Conservation (phyloP, 2,113 vertebrate genomes). For the Pollachius pollachius region DNA sequence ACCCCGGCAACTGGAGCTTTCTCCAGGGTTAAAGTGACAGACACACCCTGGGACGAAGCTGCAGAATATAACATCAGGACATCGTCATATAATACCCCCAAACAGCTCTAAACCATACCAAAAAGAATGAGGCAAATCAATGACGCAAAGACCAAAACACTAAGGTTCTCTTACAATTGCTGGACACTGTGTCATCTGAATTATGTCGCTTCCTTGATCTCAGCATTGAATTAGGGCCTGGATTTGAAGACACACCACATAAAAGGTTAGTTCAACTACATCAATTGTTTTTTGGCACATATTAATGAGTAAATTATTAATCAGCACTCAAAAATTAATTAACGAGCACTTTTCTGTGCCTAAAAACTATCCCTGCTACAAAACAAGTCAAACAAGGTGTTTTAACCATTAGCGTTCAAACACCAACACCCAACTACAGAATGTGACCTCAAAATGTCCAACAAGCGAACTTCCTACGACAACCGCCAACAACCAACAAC, state of each 20-base stretch:
- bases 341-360: too few species aligned
- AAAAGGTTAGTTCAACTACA: background rate
- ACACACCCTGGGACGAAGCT: conserved; percentile 26
- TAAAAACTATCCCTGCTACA: too few species aligned
- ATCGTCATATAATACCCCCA: too few species aligned
- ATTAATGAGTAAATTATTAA: background rate
- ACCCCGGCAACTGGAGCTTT: conserved; percentile 55
- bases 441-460: too few species aligned
- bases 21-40: conserved; percentile 49
- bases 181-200: conserved; percentile 35
- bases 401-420: too few species aligned
- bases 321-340: too few species aligned
- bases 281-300: background rate
- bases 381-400: too few species aligned
- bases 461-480: too few species aligned
- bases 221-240: conserved; percentile 43
- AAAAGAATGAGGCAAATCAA: background rate
- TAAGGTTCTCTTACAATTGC: conserved; percentile 31
- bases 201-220: conserved; percentile 36
- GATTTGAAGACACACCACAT: background rate
- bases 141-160: background rate
- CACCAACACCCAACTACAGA: too few species aligned
- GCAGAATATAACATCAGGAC: conserved; percentile 3
- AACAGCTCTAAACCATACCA: too few species aligned
- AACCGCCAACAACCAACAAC: too few species aligned